phyloP scores from a whole-genome alignment of 2,888 invertebrate genomes.

The Lepetodrilus schrolli region DNA sequence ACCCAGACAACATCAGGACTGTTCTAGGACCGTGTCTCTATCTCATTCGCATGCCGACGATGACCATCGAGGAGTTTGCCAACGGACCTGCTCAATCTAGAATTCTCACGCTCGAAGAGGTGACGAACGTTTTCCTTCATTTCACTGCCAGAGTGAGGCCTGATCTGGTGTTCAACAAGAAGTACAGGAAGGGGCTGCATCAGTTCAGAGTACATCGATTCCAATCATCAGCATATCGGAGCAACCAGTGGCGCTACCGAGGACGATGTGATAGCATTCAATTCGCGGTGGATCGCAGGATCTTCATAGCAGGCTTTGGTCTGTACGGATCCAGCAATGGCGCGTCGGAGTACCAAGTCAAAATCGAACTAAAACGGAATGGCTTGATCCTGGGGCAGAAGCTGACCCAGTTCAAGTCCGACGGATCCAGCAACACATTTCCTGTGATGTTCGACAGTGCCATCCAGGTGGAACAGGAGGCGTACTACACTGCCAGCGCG shows the following conservation, averaged over 20 bases:
- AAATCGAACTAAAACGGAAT: slow-evolving; percentile 92
- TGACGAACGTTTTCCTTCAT: slow-evolving; percentile 94
- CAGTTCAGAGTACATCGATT: slow-evolving; percentile 96
- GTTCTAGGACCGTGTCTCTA: slow-evolving; percentile 82
- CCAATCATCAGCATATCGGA: slow-evolving; percentile 95
- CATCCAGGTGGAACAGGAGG: slow-evolving; percentile 92
- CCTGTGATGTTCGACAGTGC: slow-evolving; percentile 88
- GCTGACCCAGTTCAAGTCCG: slow-evolving; percentile 94
- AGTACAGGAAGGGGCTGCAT: slow-evolving; percentile 89
- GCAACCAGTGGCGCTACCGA: slow-evolving; percentile 97
- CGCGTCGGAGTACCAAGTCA: slow-evolving; percentile 94
- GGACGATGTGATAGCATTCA: slow-evolving; percentile 97
- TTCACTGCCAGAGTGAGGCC: slow-evolving; percentile 94
- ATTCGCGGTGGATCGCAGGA: slow-evolving; percentile 94
- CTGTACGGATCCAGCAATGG: slow-evolving; percentile 96
- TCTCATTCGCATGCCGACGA: slow-evolving; percentile 92
- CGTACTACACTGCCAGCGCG: slow-evolving; percentile 96
- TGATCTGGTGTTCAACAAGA: slow-evolving; percentile 86
- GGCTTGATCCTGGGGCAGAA: slow-evolving; percentile 92
- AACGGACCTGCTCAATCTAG: slow-evolving; percentile 95
- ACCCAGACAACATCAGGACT: slow-evolving; percentile 81
- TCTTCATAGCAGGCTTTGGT: slow-evolving; percentile 96
- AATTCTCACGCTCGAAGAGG: slow-evolving; percentile 92
- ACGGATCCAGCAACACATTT: slow-evolving; percentile 96
- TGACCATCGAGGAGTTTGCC: slow-evolving; percentile 94